Evolutionary conservation across 2,797 vertebrate species (phyloP).

Genomic region (Glossophaga mutica): DNA sequence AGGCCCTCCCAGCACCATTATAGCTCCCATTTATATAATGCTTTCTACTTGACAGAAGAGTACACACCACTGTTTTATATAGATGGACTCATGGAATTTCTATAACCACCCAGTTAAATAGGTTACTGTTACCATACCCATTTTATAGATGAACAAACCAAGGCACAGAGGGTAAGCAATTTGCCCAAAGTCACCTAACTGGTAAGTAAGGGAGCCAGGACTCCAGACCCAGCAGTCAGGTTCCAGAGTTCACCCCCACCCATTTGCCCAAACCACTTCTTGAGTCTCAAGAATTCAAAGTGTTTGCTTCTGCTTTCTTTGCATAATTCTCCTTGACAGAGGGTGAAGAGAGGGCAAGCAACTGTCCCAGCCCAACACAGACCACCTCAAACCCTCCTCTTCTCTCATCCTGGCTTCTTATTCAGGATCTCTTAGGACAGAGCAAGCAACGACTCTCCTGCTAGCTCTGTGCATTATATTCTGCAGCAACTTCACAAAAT

Average conservation of each 20-base stretch:
- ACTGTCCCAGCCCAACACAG: background rate
- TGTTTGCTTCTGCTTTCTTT: background rate
- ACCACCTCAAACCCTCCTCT: accelerated
- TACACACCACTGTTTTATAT: background rate
- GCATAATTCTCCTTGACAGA: background rate
- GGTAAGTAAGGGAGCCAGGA: background rate
- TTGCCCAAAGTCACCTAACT: background rate
- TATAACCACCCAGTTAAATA: background rate
- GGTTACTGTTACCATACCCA: background rate
- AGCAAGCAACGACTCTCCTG: background rate
- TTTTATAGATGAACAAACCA: background rate
- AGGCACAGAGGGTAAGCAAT: conserved; percentile 5
- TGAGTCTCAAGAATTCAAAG: background rate
- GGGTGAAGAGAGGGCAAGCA: too few relatives aligned
- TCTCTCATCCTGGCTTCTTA: background rate
- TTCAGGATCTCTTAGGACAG: background rate
- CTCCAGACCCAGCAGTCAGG: background rate
- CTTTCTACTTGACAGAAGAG: background rate
- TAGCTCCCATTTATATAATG: background rate
- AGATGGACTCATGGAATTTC: background rate
- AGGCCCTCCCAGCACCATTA: background rate
- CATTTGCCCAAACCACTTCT: background rate
- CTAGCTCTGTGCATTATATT: background rate
- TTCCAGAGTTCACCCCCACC: background rate
- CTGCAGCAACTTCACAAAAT: background rate